Percentiles rank a stretch among this genome's conserved stretches.
phyloP scores from a whole-genome alignment of 2,113 vertebrate species.

The Astur gentilis region DNA sequence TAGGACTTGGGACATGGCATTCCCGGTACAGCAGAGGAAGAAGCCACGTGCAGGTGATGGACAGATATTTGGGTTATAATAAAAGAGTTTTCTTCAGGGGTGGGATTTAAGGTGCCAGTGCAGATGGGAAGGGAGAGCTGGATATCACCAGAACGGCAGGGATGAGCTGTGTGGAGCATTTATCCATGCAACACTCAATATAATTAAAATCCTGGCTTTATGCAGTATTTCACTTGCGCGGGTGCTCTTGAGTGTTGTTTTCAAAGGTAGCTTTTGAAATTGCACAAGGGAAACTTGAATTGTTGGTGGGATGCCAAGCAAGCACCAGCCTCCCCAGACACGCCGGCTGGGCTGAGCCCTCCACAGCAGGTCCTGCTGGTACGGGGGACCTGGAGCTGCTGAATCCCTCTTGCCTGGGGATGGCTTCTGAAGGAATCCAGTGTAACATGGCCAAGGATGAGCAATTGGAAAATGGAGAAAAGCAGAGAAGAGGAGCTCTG shows the following conservation, averaged over 20 bases:
- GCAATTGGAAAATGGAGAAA: background rate
- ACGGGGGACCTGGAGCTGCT: background rate
- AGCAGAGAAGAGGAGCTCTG: background rate
- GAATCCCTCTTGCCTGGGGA: background rate
- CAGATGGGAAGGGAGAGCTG: background rate
- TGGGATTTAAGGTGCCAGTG: background rate
- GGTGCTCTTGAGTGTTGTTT: background rate
- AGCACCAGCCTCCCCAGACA: background rate
- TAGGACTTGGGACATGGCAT: fast-evolving
- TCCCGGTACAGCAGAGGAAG: background rate
- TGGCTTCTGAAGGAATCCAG: background rate
- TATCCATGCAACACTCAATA: background rate
- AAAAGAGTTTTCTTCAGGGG: background rate
- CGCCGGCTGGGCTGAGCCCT: too few species aligned
- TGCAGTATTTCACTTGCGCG: fast-evolving
- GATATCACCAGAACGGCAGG: background rate
- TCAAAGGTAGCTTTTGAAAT: background rate
- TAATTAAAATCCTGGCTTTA: background rate
- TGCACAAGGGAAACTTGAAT: background rate
- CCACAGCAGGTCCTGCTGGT: background rate
- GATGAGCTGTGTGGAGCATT: background rate
- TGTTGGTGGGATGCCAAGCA: background rate
- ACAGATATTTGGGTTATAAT: background rate
- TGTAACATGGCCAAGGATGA: fast-evolving
- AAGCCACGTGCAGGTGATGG: background rate